Evolutionary conservation across 2,888 invertebrate genomes (phyloP).

Genomic region (Timema podura): DNA sequence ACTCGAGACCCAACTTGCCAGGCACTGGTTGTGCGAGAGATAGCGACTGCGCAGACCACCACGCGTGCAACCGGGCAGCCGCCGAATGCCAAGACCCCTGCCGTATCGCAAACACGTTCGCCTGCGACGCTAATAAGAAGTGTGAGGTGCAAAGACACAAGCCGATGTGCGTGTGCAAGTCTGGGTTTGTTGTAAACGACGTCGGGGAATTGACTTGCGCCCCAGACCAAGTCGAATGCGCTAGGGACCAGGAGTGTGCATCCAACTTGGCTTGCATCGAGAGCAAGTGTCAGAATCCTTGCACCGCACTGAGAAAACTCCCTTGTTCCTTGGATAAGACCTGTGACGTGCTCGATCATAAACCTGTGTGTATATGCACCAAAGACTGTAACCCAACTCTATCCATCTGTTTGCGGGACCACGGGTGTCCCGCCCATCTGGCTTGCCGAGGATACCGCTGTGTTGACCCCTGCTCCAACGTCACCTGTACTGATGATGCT

Average conservation of each 20-base stretch:
- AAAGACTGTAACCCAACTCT: constrained; percentile 81
- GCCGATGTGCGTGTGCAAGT: constrained; percentile 84
- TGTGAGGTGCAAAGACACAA: constrained; percentile 83
- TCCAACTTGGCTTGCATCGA: constrained; percentile 80
- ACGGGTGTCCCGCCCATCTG: constrained; percentile 78
- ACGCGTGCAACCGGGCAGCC: constrained; percentile 65
- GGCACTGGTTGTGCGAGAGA: constrained; percentile 60
- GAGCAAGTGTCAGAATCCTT: constrained; percentile 83
- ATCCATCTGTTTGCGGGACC: constrained; percentile 85
- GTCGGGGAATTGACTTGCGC: constrained; percentile 83
- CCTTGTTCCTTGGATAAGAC: constrained; percentile 78
- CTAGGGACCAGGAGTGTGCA: constrained; percentile 69
- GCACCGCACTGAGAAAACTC: constrained; percentile 55
- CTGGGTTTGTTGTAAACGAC: constrained; percentile 84
- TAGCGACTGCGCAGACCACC: constrained; percentile 67
- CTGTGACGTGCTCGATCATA: constrained; percentile 84
- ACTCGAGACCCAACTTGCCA: constrained; percentile 53
- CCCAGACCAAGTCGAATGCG: constrained; percentile 75
- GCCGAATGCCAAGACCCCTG: constrained; percentile 81
- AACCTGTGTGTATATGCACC: constrained; percentile 80
- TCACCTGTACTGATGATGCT: constrained; percentile 77
- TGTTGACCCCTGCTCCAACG: constrained; percentile 82
- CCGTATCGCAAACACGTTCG: constrained; percentile 55
- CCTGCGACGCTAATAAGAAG: constrained; percentile 76
- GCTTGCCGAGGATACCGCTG: constrained; percentile 87